Evolutionary conservation across 1,140 invertebrate genomes (phyloP), one percentile per base, ranked within the genome.

Genomic region (Zaprionus tsacasi): DNA sequence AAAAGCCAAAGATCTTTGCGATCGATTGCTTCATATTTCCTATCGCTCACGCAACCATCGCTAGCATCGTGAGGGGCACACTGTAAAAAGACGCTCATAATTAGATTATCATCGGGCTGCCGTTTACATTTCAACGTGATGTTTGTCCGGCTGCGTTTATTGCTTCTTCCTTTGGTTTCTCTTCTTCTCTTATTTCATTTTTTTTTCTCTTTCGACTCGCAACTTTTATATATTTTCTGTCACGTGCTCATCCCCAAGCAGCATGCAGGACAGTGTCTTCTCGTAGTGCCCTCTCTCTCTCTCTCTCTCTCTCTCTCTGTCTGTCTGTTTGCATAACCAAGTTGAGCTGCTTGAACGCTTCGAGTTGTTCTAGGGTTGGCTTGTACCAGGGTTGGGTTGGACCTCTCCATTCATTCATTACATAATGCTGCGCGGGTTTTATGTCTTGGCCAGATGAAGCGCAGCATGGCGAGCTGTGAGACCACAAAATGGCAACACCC

Each of bases 401-500:
- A 48, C 76, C 70, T 55, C 72, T 65, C 40, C 79, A 82, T 87
- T 86, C 82, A 86, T 86, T 86, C 82, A 86, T 86, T 86, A 86
- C 82, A 72, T 82, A 86, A 86, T 86, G 82, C 58, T 61, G 72
- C 76, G 58, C 67, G 67, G 69, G 56, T 56, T 85, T 85, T 78
- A 69, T 75, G 67, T 81, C 70, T 68, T 79, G 71, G 54, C 56
- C 25, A 54, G 52, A 21, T 45, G 52, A 21, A 58, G 45, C 45
- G 33, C 12, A 27, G 50, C 12, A 21, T n/a, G 43, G 15, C 11
- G 48, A 25, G 12, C 11, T 12, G 36, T 12, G 36, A 55, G 38
- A 76, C 83, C 83, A 55, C 83, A 82, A 78, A 86, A 87, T 86
- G 79, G 56, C 79, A 70, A 36, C 58, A 65, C 58, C 50, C 54